Evolutionary conservation across 2,888 invertebrate species (phyloP).

Genomic region (Yponomeuta sedellus): DNA sequence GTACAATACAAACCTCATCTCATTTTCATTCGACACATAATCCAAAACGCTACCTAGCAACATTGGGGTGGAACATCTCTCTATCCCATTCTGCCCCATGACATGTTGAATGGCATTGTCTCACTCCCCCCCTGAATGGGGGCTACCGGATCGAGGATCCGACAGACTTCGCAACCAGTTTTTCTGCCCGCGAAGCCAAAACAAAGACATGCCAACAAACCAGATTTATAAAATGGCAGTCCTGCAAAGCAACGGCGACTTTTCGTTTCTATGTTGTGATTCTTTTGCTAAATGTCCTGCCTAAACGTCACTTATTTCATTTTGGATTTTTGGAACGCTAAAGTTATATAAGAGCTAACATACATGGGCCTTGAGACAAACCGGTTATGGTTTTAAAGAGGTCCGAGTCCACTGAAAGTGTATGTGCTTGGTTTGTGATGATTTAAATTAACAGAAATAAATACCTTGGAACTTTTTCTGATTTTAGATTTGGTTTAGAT

Average conservation of each 20-base stretch:
- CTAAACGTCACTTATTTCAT: no score
- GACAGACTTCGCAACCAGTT: slow-evolving; percentile 57
- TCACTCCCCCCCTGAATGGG: slow-evolving; percentile 59
- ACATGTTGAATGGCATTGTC: slow-evolving; percentile 27
- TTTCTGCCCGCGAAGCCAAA: slow-evolving; percentile 39
- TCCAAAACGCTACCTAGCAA: background rate
- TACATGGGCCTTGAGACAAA: no score
- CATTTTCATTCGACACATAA: background rate
- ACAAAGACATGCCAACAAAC: background rate
- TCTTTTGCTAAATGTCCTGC: no score
- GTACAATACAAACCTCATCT: background rate
- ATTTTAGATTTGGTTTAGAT: no score
- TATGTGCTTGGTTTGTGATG: no score
- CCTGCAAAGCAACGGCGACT: background rate
- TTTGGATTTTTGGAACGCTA: no score
- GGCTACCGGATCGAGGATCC: slow-evolving; percentile 51
- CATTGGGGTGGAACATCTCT: background rate
- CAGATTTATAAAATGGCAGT: slow-evolving; percentile 4
- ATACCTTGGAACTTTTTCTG: no score
- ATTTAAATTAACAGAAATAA: no score
- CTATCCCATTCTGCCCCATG: slow-evolving; percentile 21
- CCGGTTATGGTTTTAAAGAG: no score
- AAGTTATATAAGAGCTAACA: no score
- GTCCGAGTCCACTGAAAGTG: no score
- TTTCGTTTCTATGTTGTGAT: no score